A percentile compares a stretch with the other conserved stretches of the same genome.
Evolutionary conservation across 2,797 vertebrate genomes (phyloP).

Genomic region (Hippocampus kuda): DNA sequence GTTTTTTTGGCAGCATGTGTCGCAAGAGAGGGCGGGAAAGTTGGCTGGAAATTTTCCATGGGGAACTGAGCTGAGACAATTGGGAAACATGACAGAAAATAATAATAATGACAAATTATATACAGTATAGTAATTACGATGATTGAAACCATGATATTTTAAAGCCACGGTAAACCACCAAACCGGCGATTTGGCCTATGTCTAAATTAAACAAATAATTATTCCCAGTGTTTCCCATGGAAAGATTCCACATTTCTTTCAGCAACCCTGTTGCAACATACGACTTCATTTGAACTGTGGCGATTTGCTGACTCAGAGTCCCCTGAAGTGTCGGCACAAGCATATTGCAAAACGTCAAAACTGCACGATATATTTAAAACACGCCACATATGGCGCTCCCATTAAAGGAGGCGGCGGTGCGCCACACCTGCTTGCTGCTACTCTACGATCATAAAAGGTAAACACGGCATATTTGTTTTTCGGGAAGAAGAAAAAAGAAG

Average conservation of each 20-base stretch:
- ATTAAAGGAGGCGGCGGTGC: conserved; percentile 10
- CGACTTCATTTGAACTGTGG: background rate
- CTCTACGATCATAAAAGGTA: conserved; percentile 64
- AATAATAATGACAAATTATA: background rate
- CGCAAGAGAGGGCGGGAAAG: background rate
- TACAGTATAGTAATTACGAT: too few species aligned
- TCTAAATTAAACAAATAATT: background rate
- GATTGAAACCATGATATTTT: too few species aligned
- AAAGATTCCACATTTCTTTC: background rate
- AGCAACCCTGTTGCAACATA: background rate
- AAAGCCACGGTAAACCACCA: too few species aligned
- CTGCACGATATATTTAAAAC: conserved; percentile 57
- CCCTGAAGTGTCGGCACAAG: conserved; percentile 43
- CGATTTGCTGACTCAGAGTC: background rate
- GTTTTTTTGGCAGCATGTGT: background rate
- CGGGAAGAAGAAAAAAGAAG: conserved; percentile 45
- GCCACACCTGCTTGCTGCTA: conserved; percentile 57
- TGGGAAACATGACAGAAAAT: background rate
- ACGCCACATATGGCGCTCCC: conserved; percentile 32
- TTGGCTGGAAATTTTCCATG: background rate
- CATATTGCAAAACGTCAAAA: conserved; percentile 66
- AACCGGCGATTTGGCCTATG: too few species aligned
- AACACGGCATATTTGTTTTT: conserved; percentile 56
- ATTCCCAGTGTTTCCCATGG: background rate
- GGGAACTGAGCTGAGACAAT: background rate